phyloP scores from a whole-genome alignment of 2,888 invertebrate species.

The Xanthostigma xanthostigma region DNA sequence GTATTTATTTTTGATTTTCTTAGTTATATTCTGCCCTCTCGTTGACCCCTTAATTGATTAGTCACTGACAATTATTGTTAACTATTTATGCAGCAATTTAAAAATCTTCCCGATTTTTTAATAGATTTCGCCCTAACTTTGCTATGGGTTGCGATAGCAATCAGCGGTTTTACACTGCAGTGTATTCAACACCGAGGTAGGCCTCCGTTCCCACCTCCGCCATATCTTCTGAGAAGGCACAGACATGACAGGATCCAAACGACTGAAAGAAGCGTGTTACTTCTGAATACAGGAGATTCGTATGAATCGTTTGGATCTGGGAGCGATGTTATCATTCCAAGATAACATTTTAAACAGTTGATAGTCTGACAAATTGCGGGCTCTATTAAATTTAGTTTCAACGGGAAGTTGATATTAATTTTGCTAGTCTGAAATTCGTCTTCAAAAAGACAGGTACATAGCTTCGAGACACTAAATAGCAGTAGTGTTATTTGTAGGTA shows the following conservation, averaged over 20 bases:
- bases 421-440: too few relatives aligned
- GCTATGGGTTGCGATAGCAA: constrained; percentile 37
- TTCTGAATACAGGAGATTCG: neutral
- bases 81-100: constrained; percentile 3
- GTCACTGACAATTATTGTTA: neutral
- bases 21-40: neutral
- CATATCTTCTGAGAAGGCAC: constrained; percentile 11
- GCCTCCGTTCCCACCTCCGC: constrained; percentile 48
- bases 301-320: too few relatives aligned
- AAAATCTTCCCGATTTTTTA: constrained; percentile 9
- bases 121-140: constrained; percentile 41
- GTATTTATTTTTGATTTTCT: too few relatives aligned
- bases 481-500: too few relatives aligned
- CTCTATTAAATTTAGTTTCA: too few relatives aligned
- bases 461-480: too few relatives aligned
- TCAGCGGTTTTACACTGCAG: constrained; percentile 39
- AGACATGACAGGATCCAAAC: too few relatives aligned
- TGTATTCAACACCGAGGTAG: constrained; percentile 35
- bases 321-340: too few relatives aligned
- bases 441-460: too few relatives aligned
- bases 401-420: too few relatives aligned
- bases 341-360: too few relatives aligned
- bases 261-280: constrained; percentile 11
- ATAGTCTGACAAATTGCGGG: too few relatives aligned
- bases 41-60: neutral